Base-by-base conservation (phyloP, 2,113 vertebrate genomes). In the Lagopus leucura region DNA sequence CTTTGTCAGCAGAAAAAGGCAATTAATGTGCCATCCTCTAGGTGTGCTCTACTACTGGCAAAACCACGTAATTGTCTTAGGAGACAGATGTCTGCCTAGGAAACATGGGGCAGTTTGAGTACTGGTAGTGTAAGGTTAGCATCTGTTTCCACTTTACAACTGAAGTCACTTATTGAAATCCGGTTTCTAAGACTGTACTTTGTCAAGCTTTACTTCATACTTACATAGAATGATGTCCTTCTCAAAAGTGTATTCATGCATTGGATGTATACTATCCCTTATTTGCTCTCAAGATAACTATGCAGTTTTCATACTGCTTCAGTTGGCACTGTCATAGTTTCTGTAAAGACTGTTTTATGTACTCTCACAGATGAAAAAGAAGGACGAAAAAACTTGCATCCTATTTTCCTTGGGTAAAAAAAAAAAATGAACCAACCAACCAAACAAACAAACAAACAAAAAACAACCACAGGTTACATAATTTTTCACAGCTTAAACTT, bases 401-500 rank as follows among this genome's bases (percentile, higher is more conserved):
- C 34, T 15, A n/a, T 88, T 78, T 73, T 67, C 55, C 61, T 14
- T 20, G 69, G 52, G 52, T 28, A 54, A 54, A 54, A 22, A 24
- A 22, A 24, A 25, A 22, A 48, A 43, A 80, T 48, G 32, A 21
- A 48, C 6, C 12, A 30, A 50, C 48, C 38, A 38, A 54, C 40
- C 40, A 40, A 40, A 4, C 40, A 54, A 30, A 19, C 22, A 24
- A 21, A 45, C 45, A 34, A 48, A 80, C 25, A 54, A 54, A 19
- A 16, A 55, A 55, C 82, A 82, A 76, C 50, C 79, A 83, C 47
- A 47, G 28, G 42, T 92, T 86, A 64, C 5, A 22, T 94, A 82
- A 95, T 92, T 93, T 93, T 87, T 86, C 71, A 73, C 54, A 71
- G 54, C 69, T 86, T 42, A 79, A 47, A 67, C 90, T 88, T 90